phyloP scores from a whole-genome alignment of 2,888 invertebrate genomes.

The Chromoteleia sp. region DNA sequence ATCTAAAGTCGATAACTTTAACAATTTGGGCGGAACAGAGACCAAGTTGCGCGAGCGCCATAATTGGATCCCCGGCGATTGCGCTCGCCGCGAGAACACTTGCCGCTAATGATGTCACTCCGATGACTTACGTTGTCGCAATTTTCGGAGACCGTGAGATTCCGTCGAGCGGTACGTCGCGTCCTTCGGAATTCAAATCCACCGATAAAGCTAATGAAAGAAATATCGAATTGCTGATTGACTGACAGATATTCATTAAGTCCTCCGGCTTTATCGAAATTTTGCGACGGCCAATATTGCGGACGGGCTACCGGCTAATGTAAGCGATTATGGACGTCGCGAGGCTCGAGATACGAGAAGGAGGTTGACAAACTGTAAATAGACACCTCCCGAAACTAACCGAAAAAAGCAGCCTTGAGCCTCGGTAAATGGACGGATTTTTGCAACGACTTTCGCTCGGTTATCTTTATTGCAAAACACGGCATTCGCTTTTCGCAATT shows the following conservation, averaged over 20 bases:
- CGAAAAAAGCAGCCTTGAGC: slow-evolving; percentile 36
- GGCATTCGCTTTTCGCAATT: slow-evolving; percentile 36
- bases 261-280: slow-evolving; percentile 30
- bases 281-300: background rate
- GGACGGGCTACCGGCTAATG: slow-evolving; percentile 55
- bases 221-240: slow-evolving; percentile 53
- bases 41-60: background rate
- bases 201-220: slow-evolving; percentile 52
- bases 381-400: slow-evolving; percentile 34
- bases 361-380: slow-evolving; percentile 65
- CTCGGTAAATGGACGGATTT: slow-evolving; percentile 43
- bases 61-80: slow-evolving; percentile 49
- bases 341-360: slow-evolving; percentile 20
- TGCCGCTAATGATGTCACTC: slow-evolving; percentile 33
- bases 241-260: slow-evolving; percentile 53
- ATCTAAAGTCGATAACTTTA: slow-evolving; percentile 50
- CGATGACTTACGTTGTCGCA: slow-evolving; percentile 17
- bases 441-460: slow-evolving; percentile 43
- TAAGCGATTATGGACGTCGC: slow-evolving; percentile 37
- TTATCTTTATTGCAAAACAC: slow-evolving; percentile 56
- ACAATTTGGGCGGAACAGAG: slow-evolving; percentile 59
- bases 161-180: no score
- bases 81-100: no score
- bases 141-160: slow-evolving; percentile 7
- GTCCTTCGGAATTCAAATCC: slow-evolving; percentile 35